Evolutionary conservation across 1,140 invertebrate species (phyloP), one percentile per base, ranked within the genome.

Genomic region (Bradynema listronoti): DNA sequence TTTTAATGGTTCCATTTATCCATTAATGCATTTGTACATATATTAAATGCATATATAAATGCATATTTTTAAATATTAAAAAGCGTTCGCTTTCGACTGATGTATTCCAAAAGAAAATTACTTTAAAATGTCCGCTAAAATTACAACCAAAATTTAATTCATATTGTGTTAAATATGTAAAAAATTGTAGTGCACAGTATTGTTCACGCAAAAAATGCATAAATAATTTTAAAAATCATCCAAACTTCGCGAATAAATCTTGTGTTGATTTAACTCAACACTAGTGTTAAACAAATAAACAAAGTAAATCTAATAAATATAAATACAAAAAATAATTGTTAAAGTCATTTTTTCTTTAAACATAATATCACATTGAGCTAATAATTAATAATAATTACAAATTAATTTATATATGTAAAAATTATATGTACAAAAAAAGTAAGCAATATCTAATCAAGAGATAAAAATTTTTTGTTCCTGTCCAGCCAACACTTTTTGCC

Each of bases 161-260:
- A 29, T 46, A 46, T 4, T 46, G 45, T 46, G 45, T 46, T 46
- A 16, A n/a, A 4, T 46, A 29, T 46, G 30, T 29, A 16, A 46
- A 46, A 14, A 46, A 22, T 0, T 27, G 30, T 27, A 27, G 45
- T 22, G 30, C 25, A 46, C 25, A 46, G 2, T 24, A 46, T 22
- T 46, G 45, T n/a, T 27, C n/a, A 46, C 25, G 16, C 14, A 9
- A 46, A 46, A 46, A 46, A 46, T 46, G 45, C 30, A 6, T 46
- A 16, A 29, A 46, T 22, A 16, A 24, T 46, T 27, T 11, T 46
- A 46, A 46, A 24, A 29, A n/a, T 4, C 11, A 27, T 5, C 2
- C 19, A 14, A 29, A 46, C 25, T 46, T 24, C 16, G 14, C 45
- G 11, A 46, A 46, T 24, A 46, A 46, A 46, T 27, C 14, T 46